These are phyloP conservation scores for Cheilosia grossa DNA, from an alignment of 2,888 invertebrate genomes.

Conservation along the genomic window DNA sequence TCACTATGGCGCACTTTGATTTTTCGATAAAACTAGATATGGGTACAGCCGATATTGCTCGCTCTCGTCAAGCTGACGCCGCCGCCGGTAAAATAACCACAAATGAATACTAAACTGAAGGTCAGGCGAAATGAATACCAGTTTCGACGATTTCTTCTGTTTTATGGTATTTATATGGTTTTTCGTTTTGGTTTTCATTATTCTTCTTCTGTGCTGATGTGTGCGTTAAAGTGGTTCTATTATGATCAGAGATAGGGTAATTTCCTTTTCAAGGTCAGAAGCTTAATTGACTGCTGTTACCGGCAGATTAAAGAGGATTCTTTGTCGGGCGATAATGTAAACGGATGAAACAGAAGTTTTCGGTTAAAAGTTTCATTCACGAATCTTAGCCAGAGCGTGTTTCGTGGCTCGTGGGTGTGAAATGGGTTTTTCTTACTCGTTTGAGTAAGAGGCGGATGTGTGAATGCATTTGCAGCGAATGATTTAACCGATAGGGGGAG, in stretches of 20 bases:
- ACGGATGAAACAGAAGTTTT: slow-evolving; percentile 7
- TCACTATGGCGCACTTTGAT: neutral
- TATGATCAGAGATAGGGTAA: slow-evolving; percentile 22
- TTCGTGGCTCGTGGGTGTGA: neutral
- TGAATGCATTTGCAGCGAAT: too few species aligned
- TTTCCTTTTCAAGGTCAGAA: slow-evolving; percentile 55
- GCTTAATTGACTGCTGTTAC: slow-evolving; percentile 25
- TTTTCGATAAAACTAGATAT: neutral
- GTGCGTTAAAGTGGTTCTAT: slow-evolving; percentile 2
- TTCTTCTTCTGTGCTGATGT: neutral
- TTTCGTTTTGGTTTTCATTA: slow-evolving; percentile 9
- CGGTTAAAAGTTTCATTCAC: slow-evolving; percentile 6
- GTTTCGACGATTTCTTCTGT: slow-evolving; percentile 42
- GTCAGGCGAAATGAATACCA: slow-evolving; percentile 49
- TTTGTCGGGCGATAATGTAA: neutral
- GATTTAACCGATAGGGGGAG: too few species aligned
- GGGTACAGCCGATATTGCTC: slow-evolving; percentile 28
- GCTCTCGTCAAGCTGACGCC: neutral
- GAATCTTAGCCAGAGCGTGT: slow-evolving; percentile 13
- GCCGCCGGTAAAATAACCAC: slow-evolving; percentile 56
- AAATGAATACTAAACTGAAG: slow-evolving; percentile 62
- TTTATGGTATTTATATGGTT: slow-evolving; percentile 22
- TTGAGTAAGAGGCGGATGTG: too few species aligned
- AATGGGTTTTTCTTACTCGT: neutral
- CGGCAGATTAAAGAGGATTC: neutral